Percentiles rank a stretch among this genome's conserved stretches.
Evolutionary conservation across 2,797 vertebrate species (phyloP).

Genomic region (Dryobates pubescens): DNA sequence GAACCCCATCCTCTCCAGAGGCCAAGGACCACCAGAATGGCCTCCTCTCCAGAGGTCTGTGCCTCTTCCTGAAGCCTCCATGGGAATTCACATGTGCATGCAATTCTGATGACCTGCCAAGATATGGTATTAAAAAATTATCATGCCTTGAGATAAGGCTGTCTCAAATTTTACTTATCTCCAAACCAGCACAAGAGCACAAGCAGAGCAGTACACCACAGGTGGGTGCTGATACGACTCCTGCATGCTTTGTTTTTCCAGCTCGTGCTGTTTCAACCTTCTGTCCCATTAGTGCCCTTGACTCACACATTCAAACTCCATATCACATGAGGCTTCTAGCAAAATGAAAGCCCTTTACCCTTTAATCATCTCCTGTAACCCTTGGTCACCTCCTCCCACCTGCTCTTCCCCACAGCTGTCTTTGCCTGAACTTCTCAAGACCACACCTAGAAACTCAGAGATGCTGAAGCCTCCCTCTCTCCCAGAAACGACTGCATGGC

Average conservation of each 20-base stretch:
- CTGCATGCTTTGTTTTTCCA: background rate
- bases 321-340: background rate
- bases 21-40: background rate
- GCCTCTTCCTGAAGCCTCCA: background rate
- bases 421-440: background rate
- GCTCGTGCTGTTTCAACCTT: background rate
- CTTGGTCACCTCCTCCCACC: background rate
- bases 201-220: background rate
- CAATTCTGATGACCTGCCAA: fast-evolving
- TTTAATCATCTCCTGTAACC: background rate
- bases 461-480: background rate
- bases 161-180: background rate
- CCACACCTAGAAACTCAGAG: background rate
- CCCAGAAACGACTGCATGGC: too few species aligned
- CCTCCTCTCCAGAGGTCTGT: background rate
- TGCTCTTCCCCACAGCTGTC: background rate
- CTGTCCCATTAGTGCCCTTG: background rate
- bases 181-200: background rate
- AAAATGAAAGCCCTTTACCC: background rate
- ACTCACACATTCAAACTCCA: background rate
- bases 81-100: background rate
- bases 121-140: background rate
- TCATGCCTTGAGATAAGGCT: too few species aligned
- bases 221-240: background rate
- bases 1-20: background rate